Evolutionary conservation across 2,113 vertebrate species (phyloP).

Genomic region (Stigmatopora argus): DNA sequence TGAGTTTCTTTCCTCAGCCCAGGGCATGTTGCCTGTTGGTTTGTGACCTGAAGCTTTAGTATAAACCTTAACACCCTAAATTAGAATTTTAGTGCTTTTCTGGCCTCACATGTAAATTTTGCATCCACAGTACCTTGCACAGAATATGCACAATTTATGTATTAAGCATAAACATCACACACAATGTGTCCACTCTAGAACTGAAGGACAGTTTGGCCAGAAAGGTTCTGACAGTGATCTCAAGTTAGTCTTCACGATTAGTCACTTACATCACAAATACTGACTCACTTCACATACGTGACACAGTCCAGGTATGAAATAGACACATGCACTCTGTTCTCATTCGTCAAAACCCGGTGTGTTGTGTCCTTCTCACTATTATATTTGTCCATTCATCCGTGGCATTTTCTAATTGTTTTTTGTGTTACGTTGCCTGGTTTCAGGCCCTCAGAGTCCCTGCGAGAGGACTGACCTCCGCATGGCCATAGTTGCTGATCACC

Average conservation of each 20-base stretch:
- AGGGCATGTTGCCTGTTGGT: constrained; percentile 50
- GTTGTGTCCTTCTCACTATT: neutral
- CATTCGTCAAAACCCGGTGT: neutral
- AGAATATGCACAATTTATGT: neutral
- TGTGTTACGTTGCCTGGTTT: constrained; percentile 22
- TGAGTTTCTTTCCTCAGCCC: constrained; percentile 45
- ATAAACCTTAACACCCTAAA: constrained; percentile 27
- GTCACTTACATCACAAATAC: neutral
- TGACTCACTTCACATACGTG: neutral
- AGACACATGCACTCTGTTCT: neutral
- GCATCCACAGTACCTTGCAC: neutral
- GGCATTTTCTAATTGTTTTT: constrained; percentile 16
- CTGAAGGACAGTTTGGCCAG: constrained; percentile 53
- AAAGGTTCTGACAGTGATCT: constrained; percentile 56
- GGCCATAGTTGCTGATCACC: constrained; percentile 97
- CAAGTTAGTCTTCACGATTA: constrained; percentile 32
- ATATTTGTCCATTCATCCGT: neutral
- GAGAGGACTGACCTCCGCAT: constrained; percentile 97
- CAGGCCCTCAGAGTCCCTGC: constrained; percentile 98
- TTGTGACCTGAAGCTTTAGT: constrained; percentile 37
- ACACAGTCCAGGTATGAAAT: neutral
- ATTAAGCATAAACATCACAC: neutral
- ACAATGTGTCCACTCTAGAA: neutral
- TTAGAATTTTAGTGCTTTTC: constrained; percentile 28
- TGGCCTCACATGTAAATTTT: constrained; percentile 41